A percentile compares a stretch with the other conserved stretches of the same genome.
Conservation (phyloP, 1,140 invertebrate species). For the Trissolcus basalis region DNA sequence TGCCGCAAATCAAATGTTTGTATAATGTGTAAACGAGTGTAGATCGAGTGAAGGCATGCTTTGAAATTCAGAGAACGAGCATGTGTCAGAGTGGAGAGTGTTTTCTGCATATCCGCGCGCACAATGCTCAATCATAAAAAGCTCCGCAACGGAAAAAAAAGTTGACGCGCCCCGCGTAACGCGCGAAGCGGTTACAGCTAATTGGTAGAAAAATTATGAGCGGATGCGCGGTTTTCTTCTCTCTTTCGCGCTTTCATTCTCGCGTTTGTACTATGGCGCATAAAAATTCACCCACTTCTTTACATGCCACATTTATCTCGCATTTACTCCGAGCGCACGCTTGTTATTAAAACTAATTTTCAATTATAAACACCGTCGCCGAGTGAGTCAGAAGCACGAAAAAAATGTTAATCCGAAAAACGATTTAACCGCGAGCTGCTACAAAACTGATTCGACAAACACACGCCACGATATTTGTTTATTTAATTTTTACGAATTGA, state of each 20-base stretch:
- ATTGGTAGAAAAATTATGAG: slow-evolving; percentile 59
- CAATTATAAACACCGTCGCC: too few relatives aligned
- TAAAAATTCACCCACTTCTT: not conserved
- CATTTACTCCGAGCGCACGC: too few relatives aligned
- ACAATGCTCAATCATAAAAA: slow-evolving; percentile 48
- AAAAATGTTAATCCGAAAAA: too few relatives aligned
- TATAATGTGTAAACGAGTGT: slow-evolving; percentile 10
- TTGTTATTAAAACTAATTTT: too few relatives aligned
- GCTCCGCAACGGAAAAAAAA: slow-evolving; percentile 44
- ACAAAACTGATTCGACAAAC: not conserved
- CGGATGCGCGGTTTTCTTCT: slow-evolving; percentile 48
- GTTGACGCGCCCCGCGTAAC: slow-evolving; percentile 42
- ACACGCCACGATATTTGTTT: not conserved
- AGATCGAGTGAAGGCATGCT: slow-evolving; percentile 26
- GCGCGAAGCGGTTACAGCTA: slow-evolving; percentile 47
- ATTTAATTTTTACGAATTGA: too few relatives aligned
- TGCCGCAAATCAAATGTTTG: slow-evolving; percentile 22
- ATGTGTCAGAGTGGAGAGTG: slow-evolving; percentile 18
- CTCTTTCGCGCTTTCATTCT: slow-evolving; percentile 19
- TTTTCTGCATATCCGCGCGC: slow-evolving; percentile 35
- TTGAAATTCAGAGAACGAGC: slow-evolving; percentile 29
- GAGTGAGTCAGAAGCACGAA: too few relatives aligned
- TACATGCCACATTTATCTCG: too few relatives aligned
- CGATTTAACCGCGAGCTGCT: too few relatives aligned
- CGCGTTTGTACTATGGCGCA: not conserved